Evolutionary conservation across 2,797 vertebrate genomes (phyloP).

Genomic region (Xerus rutilus): DNA sequence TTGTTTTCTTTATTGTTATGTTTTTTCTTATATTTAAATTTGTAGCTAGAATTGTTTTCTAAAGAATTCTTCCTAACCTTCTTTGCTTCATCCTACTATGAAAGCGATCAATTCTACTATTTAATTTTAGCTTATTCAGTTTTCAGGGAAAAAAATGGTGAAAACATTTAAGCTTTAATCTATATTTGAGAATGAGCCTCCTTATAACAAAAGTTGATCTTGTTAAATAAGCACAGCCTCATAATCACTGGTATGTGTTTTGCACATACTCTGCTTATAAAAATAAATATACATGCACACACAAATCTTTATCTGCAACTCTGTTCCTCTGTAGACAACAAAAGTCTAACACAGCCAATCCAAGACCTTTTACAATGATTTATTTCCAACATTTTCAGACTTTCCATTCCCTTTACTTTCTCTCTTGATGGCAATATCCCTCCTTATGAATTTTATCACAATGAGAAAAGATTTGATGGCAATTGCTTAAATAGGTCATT

Average conservation of each 20-base stretch:
- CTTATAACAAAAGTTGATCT: background rate
- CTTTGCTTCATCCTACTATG: background rate
- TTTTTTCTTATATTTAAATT: slow-evolving; percentile 29
- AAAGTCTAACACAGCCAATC: background rate
- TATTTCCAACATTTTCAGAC: background rate
- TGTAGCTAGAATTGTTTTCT: slow-evolving; percentile 11
- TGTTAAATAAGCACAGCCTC: background rate
- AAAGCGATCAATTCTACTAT: background rate
- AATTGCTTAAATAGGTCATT: background rate
- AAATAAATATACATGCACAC: background rate
- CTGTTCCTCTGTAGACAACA: slow-evolving; percentile 1
- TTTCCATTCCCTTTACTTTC: background rate
- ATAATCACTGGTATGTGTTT: background rate
- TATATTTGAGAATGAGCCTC: background rate
- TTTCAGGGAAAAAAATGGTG: slow-evolving; percentile 26
- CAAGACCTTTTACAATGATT: background rate
- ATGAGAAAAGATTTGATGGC: background rate
- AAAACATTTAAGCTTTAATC: background rate
- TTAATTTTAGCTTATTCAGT: slow-evolving; percentile 18
- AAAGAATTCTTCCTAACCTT: background rate
- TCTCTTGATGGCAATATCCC: background rate
- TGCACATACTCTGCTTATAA: background rate
- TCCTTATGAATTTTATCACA: background rate
- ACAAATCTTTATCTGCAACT: background rate
- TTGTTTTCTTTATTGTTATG: background rate